phyloP scores from a whole-genome alignment of 1,140 invertebrate genomes.

The Drosophila lacteicornis region DNA sequence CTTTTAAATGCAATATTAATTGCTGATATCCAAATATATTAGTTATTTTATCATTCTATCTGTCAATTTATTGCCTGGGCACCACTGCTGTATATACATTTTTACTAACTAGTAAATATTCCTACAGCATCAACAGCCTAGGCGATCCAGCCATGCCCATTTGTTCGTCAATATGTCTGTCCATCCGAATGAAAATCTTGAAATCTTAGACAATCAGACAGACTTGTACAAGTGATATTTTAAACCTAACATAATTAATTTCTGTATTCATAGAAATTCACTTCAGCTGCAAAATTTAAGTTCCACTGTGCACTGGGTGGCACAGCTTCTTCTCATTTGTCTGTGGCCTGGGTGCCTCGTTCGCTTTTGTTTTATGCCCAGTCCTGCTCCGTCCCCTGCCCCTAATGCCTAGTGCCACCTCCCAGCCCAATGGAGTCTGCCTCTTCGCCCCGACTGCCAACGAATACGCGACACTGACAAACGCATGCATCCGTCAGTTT shows the following conservation, averaged over 20 bases:
- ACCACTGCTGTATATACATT: no score
- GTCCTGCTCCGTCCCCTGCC: conserved; percentile 13
- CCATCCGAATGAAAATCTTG: no score
- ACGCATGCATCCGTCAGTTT: conserved; percentile 71
- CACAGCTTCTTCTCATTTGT: conserved; percentile 63
- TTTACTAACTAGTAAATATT: no score
- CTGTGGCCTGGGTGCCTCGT: conserved; percentile 37
- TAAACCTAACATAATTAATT: neutral
- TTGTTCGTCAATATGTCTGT: no score
- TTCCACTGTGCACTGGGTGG: conserved; percentile 43
- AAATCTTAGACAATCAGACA: no score
- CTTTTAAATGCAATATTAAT: no score
- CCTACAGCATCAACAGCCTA: no score
- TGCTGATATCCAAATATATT: no score
- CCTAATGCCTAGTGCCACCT: conserved; percentile 1
- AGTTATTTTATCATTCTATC: no score
- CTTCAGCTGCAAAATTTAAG: neutral
- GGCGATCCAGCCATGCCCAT: no score
- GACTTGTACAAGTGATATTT: neutral
- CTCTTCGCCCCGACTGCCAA: neutral
- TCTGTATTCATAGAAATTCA: no score
- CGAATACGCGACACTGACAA: conserved; percentile 34
- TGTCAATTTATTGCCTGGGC: no score
- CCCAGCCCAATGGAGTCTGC: conserved; percentile 1
- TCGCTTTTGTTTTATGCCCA: conserved; percentile 46